Evolutionary conservation across 2,797 vertebrate species (phyloP).

Genomic region (Petrocephalus schoutedeni): DNA sequence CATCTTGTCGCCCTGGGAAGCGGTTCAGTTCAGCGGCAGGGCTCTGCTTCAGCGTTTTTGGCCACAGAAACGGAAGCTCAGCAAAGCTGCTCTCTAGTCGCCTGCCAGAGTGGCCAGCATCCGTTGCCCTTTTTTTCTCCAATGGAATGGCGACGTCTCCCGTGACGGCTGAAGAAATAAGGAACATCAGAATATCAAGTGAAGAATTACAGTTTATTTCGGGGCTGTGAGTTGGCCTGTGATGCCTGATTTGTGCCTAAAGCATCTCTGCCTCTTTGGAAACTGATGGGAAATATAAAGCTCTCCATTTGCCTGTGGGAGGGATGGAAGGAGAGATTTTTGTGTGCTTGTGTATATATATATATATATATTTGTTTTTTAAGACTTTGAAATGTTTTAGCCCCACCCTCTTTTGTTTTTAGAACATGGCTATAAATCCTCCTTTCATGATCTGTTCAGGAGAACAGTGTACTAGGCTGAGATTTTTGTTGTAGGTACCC

Average conservation of each 20-base stretch:
- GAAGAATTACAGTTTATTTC: background rate
- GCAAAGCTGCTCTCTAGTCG: conserved; percentile 3
- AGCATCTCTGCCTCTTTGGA: background rate
- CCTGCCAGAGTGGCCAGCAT: conserved; percentile 21
- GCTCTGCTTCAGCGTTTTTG: conserved; percentile 3
- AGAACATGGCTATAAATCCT: background rate
- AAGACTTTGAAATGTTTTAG: background rate
- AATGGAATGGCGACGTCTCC: conserved; percentile 22
- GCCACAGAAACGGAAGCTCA: background rate
- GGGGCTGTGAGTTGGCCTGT: background rate
- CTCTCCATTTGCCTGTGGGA: background rate
- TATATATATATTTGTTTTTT: background rate
- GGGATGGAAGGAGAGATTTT: background rate
- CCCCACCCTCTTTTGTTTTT: background rate
- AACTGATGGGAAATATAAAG: background rate
- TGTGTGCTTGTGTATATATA: background rate
- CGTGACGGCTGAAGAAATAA: background rate
- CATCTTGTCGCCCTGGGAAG: background rate
- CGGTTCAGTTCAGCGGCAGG: background rate
- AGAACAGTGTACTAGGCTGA: background rate
- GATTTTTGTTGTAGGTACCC: background rate
- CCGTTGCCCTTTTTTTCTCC: background rate
- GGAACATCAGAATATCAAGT: background rate
- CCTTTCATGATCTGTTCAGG: background rate
- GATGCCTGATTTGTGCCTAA: background rate